These are phyloP conservation scores for Aselliscus stoliczkanus DNA, from an alignment of 2,797 vertebrate species.

Conservation along the genomic window DNA sequence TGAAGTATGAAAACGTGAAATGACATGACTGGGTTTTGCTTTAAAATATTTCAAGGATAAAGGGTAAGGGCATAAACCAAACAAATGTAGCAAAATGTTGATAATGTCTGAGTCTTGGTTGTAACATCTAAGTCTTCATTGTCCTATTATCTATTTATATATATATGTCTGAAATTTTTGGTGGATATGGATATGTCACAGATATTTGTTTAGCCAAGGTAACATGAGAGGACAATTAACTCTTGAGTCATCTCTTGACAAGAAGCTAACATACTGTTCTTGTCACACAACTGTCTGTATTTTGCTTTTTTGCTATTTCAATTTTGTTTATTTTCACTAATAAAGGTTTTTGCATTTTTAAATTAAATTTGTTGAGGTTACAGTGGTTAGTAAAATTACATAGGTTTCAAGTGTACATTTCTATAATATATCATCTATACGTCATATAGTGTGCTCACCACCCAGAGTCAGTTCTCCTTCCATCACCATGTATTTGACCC, in stretches of 20 bases:
- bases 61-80: background rate
- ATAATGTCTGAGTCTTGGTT: constrained; percentile 1
- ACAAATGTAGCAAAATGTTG: background rate
- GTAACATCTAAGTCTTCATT: background rate
- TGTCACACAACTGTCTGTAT: background rate
- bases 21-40: background rate
- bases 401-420: no score
- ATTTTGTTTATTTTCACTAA: no score
- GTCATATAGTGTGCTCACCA: no score
- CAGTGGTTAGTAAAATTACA: no score
- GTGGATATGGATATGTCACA: background rate
- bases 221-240: background rate
- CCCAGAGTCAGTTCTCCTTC: no score
- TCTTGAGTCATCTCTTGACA: background rate
- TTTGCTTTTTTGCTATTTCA: no score
- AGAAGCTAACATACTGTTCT: background rate
- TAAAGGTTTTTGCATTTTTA: no score
- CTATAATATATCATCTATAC: no score
- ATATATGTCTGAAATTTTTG: background rate
- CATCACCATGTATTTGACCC: no score
- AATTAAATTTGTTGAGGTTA: no score
- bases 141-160: background rate
- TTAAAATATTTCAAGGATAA: constrained; percentile 8
- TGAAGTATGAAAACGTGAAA: constrained; percentile 24
- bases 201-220: background rate